Evolutionary conservation across 2,888 invertebrate species (phyloP), one percentile per base, ranked within the genome.

Genomic region (Bedellia somnulentella): DNA sequence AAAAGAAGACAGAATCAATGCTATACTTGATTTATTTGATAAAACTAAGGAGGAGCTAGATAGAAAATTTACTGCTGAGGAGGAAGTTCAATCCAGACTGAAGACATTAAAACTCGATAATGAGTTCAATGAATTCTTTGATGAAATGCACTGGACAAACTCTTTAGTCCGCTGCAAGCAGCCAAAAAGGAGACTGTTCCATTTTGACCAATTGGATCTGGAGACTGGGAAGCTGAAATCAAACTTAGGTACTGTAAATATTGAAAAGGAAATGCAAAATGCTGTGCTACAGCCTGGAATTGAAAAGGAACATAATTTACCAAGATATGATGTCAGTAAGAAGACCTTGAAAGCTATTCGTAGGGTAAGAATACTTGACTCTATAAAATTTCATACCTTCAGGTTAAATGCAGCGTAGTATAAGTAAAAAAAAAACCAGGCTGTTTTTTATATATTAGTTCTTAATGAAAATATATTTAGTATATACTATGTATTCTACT

Each of bases 211-310:
- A 41, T 40, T 62, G 18, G 59, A 63, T 32, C 24, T 47, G 31
- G 63, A 71, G 18, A 64, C 66, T 2, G 68, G 75, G 6, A 64
- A 66, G 36, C 44, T 76, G 2, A 61, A 73, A 31, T 62, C 77
- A 0, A 57, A 60, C 5, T 43, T 68, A 4, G 66, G 78, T 3
- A 45, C 48, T 3, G 60, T 71, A 2, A 63, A 81, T 43, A 54
- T 77, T 23, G 79, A 80, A 3, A 73, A 83, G 38, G 58, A 83
- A 35, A 67, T 88, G 59, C 57, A 81, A 42, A 85, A 82, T 36
- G 82, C 84, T 24, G 68, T 76, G 2, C 52, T 87, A 33, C 76
- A 78, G 28, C 80, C 84, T 1, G 86, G 83, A 1, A 80, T 86
- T 43, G 87, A 88, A 44, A 78, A 82, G 42, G 58, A 82, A 28